Conservation (phyloP, 2,797 vertebrate species). For the Sardinella longiceps region DNA sequence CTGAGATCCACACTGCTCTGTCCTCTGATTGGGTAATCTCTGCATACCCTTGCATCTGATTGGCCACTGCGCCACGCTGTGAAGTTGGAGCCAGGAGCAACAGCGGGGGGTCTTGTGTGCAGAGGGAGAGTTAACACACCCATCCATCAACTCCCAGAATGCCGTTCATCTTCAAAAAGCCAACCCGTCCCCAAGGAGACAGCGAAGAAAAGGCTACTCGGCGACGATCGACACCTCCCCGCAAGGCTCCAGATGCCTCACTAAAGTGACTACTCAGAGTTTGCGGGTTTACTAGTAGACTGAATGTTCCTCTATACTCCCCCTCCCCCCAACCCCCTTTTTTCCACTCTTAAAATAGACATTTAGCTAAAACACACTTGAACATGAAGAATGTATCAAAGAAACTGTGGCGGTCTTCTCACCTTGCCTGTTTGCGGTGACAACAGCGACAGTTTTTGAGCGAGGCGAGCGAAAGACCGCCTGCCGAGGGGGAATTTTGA, state of each 20-base stretch:
- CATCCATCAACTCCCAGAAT: constrained; percentile 22
- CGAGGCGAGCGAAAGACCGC: constrained; percentile 55
- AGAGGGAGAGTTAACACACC: constrained; percentile 20
- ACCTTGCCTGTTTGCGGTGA: constrained; percentile 58
- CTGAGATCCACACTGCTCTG: background rate
- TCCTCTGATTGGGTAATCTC: constrained; percentile 25
- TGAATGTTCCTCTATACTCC: background rate
- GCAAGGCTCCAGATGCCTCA: background rate
- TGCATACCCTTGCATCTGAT: background rate
- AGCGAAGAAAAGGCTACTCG: background rate
- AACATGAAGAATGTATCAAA: constrained; percentile 27
- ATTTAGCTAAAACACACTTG: constrained; percentile 48
- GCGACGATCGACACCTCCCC: background rate
- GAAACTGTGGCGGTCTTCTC: constrained; percentile 45
- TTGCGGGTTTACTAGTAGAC: constrained; percentile 29
- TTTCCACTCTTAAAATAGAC: constrained; percentile 15
- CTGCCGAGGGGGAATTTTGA: constrained; percentile 56
- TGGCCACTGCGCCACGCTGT: constrained; percentile 28
- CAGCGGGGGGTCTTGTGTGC: background rate
- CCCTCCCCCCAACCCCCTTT: background rate
- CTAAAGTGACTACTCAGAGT: background rate
- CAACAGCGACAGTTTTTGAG: constrained; percentile 58
- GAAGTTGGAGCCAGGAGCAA: constrained; percentile 33
- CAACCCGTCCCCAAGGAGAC: constrained; percentile 19
- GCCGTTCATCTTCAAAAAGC: constrained; percentile 28